These are phyloP conservation scores for Eulemur coronatus DNA, from an alignment of 2,797 vertebrate genomes.

Conservation along the genomic window DNA sequence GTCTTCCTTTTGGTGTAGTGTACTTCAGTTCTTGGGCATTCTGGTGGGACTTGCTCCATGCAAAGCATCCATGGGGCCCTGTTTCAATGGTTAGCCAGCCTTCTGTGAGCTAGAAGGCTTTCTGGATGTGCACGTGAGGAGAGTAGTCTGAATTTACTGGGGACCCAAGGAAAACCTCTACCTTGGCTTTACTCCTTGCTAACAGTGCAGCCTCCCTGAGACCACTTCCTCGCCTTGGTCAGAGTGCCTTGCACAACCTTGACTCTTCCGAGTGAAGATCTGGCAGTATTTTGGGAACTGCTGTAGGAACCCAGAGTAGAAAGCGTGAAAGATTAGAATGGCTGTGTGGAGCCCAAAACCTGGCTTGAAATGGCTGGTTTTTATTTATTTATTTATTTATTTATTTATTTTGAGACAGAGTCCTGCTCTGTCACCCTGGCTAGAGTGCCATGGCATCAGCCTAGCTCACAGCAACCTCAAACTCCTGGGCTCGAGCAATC, in stretches of 20 bases:
- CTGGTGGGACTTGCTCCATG: not conserved
- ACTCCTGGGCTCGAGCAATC: too few species aligned
- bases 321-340: not conserved
- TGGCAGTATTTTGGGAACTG: not conserved
- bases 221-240: not conserved
- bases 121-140: not conserved
- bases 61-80: not conserved
- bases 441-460: too few species aligned
- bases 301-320: not conserved
- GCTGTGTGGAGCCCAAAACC: not conserved
- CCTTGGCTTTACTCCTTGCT: not conserved
- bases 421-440: too few species aligned
- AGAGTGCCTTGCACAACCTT: not conserved
- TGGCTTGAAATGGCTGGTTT: constrained; percentile 32
- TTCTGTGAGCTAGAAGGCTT: not conserved
- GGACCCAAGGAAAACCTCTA: not conserved
- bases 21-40: constrained; percentile 1
- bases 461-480: too few species aligned
- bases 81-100: not conserved
- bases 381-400: not conserved
- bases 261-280: not conserved
- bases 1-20: not conserved
- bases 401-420: too few species aligned
- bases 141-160: not conserved
- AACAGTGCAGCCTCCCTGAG: not conserved